Conservation (phyloP, 2,113 vertebrate genomes). For the Cromileptes altivelis region DNA sequence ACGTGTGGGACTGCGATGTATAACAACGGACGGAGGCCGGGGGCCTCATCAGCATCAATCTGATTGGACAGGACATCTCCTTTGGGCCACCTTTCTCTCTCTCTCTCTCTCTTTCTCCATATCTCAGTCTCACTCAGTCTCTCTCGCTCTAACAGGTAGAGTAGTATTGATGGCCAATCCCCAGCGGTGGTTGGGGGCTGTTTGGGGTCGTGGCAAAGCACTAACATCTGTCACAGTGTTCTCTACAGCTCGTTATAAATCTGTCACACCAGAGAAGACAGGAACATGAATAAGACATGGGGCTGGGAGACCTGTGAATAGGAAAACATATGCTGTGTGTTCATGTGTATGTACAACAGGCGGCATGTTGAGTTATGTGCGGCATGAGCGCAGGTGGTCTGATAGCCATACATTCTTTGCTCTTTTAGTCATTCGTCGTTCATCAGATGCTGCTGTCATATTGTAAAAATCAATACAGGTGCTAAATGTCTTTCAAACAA, state of each 20-base stretch:
- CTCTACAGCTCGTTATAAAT: slow-evolving; percentile 71
- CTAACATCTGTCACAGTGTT: slow-evolving; percentile 79
- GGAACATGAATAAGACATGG: slow-evolving; percentile 72
- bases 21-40: slow-evolving; percentile 47
- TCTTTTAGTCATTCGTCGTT: slow-evolving; percentile 33
- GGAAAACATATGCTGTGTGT: slow-evolving; percentile 55
- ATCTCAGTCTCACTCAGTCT: slow-evolving; percentile 41
- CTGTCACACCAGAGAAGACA: slow-evolving; percentile 62
- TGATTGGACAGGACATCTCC: slow-evolving; percentile 66
- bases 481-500: slow-evolving; percentile 51
- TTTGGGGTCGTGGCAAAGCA: slow-evolving; percentile 72
- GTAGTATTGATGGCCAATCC: slow-evolving; percentile 75
- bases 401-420: slow-evolving; percentile 18
- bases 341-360: slow-evolving; percentile 39
- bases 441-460: slow-evolving; percentile 43
- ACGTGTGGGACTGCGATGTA: slow-evolving; percentile 48
- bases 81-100: slow-evolving; percentile 24
- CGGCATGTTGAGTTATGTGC: slow-evolving; percentile 34
- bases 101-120: not conserved
- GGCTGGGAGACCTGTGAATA: slow-evolving; percentile 41
- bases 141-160: slow-evolving; percentile 63
- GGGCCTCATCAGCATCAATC: slow-evolving; percentile 74
- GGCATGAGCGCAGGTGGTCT: slow-evolving; percentile 34
- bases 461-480: slow-evolving; percentile 55
- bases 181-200: slow-evolving; percentile 62